These are phyloP conservation scores for Tetragnatha montana DNA, from an alignment of 2,888 invertebrate species.

Conservation along the genomic window DNA sequence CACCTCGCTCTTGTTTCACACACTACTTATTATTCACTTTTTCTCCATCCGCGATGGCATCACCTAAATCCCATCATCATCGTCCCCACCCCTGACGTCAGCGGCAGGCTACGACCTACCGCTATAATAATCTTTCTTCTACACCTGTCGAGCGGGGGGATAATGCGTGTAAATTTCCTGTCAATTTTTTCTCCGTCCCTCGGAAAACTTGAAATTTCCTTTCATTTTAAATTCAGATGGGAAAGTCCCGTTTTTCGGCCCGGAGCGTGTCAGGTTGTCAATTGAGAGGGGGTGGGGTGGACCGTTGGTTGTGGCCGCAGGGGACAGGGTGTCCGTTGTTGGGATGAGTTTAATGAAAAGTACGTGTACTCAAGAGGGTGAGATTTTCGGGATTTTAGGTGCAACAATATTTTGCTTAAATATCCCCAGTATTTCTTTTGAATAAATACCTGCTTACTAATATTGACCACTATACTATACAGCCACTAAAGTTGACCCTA, in stretches of 20 bases:
- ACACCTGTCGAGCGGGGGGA: constrained; percentile 51
- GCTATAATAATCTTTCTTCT: constrained; percentile 46
- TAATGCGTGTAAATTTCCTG: constrained; percentile 59
- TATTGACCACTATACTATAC: no score
- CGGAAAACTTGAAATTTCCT: constrained; percentile 52
- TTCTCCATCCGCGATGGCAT: not conserved
- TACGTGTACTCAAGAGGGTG: no score
- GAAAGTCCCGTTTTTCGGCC: constrained; percentile 12
- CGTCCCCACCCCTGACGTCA: constrained; percentile 13
- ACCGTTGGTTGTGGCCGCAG: not conserved
- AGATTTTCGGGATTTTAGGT: no score
- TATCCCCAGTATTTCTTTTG: no score
- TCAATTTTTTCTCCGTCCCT: constrained; percentile 33
- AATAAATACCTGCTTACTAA: no score
- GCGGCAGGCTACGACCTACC: constrained; percentile 18
- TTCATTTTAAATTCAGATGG: constrained; percentile 62
- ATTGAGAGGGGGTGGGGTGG: not conserved
- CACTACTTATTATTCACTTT: no score
- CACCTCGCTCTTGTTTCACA: no score
- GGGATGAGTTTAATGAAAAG: not conserved
- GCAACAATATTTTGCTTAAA: no score
- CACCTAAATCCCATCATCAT: constrained; percentile 17
- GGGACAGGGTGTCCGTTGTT: not conserved
- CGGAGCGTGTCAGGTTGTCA: constrained; percentile 13
- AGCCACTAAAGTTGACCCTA: no score